Evolutionary conservation across 2,888 invertebrate species (phyloP).

Genomic region (Drosophila putrida): DNA sequence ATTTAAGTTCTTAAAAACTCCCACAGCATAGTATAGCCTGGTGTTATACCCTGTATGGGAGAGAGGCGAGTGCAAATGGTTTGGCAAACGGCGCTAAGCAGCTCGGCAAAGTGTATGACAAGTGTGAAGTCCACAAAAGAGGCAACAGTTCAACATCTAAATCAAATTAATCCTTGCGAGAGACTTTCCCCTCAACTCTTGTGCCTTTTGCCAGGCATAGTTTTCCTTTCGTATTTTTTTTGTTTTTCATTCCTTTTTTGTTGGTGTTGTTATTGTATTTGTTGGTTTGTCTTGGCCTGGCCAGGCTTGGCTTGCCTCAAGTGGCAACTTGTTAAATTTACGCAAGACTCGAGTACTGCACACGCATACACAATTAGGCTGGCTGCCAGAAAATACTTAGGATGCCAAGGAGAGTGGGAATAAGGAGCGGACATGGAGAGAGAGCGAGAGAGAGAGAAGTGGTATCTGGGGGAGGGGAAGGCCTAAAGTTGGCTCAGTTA

Average conservation of each 20-base stretch:
- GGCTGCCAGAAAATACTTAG: slow-evolving; percentile 7
- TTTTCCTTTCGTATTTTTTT: slow-evolving; percentile 20
- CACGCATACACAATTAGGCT: slow-evolving; percentile 77
- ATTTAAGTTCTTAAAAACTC: not conserved
- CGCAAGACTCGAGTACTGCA: slow-evolving; percentile 71
- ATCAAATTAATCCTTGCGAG: slow-evolving; percentile 71
- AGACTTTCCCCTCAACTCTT: slow-evolving; percentile 29
- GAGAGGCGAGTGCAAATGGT: slow-evolving; percentile 19
- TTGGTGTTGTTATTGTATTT: slow-evolving; percentile 37
- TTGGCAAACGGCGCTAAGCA: slow-evolving; percentile 13
- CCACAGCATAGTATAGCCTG: not conserved
- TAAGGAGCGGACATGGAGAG: not conserved
- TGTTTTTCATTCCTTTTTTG: slow-evolving; percentile 6
- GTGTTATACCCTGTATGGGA: slow-evolving; percentile 13
- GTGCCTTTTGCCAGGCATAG: slow-evolving; percentile 48
- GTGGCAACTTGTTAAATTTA: slow-evolving; percentile 80
- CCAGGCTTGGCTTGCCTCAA: slow-evolving; percentile 53
- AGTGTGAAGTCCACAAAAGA: slow-evolving; percentile 52
- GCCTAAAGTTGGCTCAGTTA: slow-evolving; percentile 61
- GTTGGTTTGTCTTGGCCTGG: slow-evolving; percentile 34
- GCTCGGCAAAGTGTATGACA: slow-evolving; percentile 54
- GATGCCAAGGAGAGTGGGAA: not conserved
- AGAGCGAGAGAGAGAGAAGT: not conserved
- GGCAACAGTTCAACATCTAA: slow-evolving; percentile 71
- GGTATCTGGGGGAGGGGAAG: not conserved